Percentiles rank a stretch among this genome's conserved stretches.
These are phyloP conservation scores for Xenopus laevis DNA, from an alignment of 2,113 vertebrate genomes.

Conservation along the genomic window DNA sequence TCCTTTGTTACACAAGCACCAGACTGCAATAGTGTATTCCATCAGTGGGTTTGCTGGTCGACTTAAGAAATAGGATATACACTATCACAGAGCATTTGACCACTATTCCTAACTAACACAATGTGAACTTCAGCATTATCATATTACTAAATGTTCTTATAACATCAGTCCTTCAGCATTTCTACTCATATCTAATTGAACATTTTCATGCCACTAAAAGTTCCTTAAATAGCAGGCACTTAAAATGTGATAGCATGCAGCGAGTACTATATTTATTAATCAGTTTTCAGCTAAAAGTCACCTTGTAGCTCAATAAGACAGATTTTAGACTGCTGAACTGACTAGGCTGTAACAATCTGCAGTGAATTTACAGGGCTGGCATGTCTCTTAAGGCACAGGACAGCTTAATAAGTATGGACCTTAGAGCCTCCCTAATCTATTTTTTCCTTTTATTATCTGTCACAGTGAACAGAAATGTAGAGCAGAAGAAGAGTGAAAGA, in stretches of 20 bases:
- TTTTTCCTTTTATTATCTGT: conserved; percentile 5
- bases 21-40: too few relatives aligned
- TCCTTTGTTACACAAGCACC: too few relatives aligned
- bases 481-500: conserved; percentile 6
- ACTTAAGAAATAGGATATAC: too few relatives aligned
- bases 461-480: not conserved
- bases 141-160: too few relatives aligned
- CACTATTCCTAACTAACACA: too few relatives aligned
- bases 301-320: not conserved
- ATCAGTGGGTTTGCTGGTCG: too few relatives aligned
- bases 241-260: not conserved
- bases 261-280: not conserved
- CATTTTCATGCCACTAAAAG: not conserved
- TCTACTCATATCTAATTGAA: not conserved
- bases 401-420: conserved; percentile 6
- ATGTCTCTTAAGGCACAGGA: not conserved
- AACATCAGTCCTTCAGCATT: not conserved
- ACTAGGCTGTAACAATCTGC: not conserved
- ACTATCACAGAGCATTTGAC: too few relatives aligned
- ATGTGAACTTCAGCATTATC: too few relatives aligned
- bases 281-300: not conserved
- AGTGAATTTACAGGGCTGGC: conserved; percentile 1
- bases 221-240: not conserved
- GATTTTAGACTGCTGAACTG: not conserved
- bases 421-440: not conserved